Percentiles rank a stretch among this genome's conserved stretches.
Evolutionary conservation across 37 sponge, comb jelly and placozoan species (phyloP).

Genomic region (Aphrocallistes beatrix): DNA sequence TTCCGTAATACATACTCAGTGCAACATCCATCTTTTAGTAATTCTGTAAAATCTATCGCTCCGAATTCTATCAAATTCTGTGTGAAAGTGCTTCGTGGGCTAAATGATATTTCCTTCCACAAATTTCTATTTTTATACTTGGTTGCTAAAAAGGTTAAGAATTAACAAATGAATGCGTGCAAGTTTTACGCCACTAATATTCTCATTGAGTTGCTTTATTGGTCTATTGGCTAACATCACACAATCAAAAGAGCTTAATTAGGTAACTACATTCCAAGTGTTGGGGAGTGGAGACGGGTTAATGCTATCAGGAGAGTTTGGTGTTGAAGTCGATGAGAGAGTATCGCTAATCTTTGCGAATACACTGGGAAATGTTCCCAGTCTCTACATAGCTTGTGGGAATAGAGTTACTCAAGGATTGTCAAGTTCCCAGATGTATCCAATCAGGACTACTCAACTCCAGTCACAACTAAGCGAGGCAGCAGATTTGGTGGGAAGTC

Average conservation of each 20-base stretch:
- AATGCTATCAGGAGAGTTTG: not conserved
- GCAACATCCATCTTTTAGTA: not conserved
- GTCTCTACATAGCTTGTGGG: not conserved
- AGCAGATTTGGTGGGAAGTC: not conserved
- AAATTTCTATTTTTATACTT: no score
- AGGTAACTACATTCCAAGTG: not conserved
- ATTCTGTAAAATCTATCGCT: no score
- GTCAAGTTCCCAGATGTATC: not conserved
- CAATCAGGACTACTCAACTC: not conserved
- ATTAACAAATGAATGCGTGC: no score
- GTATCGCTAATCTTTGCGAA: not conserved
- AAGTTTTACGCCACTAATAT: no score
- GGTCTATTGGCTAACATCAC: not conserved
- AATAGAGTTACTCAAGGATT: not conserved
- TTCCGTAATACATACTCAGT: not conserved
- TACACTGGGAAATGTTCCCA: not conserved
- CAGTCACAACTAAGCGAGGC: not conserved
- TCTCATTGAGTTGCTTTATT: not conserved
- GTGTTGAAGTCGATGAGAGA: not conserved
- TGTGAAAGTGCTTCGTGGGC: no score
- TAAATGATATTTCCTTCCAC: not conserved
- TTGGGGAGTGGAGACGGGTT: not conserved
- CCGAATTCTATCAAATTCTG: not conserved
- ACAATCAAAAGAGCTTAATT: no score
- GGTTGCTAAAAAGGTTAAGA: no score